Evolutionary conservation across 2,113 vertebrate genomes (phyloP).

Genomic region (Lichenostomus cassidix): DNA sequence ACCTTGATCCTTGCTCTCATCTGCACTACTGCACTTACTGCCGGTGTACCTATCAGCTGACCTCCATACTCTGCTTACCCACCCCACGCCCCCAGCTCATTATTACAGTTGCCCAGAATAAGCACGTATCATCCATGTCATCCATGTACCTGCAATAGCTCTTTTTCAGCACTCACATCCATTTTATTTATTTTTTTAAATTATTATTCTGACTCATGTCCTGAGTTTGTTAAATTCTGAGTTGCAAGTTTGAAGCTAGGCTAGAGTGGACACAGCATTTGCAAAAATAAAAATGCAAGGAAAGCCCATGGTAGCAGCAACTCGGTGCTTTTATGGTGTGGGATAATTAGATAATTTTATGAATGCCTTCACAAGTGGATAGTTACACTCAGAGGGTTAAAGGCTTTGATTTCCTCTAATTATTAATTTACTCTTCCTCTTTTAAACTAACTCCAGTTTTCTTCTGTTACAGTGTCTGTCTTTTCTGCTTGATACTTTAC

Average conservation of each 20-base stretch:
- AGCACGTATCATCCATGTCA: background rate
- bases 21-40: background rate
- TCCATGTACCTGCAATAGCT: background rate
- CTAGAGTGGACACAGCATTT: background rate
- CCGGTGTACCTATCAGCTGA: background rate
- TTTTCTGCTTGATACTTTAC: background rate
- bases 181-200: background rate
- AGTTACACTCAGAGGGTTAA: background rate
- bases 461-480: background rate
- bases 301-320: background rate
- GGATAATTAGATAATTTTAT: background rate
- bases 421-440: background rate
- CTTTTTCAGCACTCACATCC: background rate
- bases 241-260: background rate
- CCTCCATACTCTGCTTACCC: background rate
- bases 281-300: background rate
- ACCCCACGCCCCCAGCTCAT: accelerated
- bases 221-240: background rate
- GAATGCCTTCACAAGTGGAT: background rate
- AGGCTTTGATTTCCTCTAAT: background rate
- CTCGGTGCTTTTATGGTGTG: background rate
- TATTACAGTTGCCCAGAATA: background rate
- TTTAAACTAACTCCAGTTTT: background rate
- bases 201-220: background rate
- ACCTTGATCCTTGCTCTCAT: background rate